Conservation (phyloP, 2,113 vertebrate species). For the Suncus etruscus region DNA sequence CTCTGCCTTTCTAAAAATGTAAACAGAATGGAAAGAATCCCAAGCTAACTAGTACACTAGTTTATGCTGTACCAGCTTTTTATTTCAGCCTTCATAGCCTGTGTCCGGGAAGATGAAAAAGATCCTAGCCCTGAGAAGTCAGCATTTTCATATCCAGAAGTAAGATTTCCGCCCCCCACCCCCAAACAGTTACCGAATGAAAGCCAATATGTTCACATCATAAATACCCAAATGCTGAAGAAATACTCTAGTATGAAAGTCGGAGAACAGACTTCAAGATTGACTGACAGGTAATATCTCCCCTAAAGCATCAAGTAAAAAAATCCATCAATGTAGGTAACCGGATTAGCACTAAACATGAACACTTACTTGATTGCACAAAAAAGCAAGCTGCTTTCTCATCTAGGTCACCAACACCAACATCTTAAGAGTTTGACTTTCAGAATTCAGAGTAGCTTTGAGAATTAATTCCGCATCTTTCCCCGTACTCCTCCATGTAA, state of each 20-base stretch:
- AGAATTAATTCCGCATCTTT: background rate
- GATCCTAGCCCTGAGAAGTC: background rate
- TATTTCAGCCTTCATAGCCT: background rate
- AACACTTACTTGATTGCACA: constrained; percentile 6
- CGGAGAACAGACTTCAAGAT: constrained; percentile 16
- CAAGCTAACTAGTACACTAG: background rate
- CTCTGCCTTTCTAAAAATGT: constrained; percentile 9
- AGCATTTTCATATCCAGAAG: constrained; percentile 22
- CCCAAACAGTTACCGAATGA: background rate
- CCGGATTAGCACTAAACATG: constrained; percentile 10
- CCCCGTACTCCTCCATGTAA: background rate
- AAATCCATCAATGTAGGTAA: background rate
- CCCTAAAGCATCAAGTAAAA: background rate
- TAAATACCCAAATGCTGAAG: background rate
- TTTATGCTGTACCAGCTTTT: background rate
- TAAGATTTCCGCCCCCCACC: too few species aligned
- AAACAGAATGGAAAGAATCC: background rate
- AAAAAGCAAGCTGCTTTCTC: constrained; percentile 17
- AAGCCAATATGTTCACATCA: background rate
- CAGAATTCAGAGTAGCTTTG: constrained; percentile 17
- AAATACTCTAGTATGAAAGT: background rate
- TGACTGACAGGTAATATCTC: background rate
- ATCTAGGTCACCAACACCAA: background rate
- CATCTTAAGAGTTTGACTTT: background rate
- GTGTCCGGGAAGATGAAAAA: background rate